These are phyloP conservation scores for Heteromyza rotundicornis DNA, from an alignment of 2,888 invertebrate species.

Conservation along the genomic window DNA sequence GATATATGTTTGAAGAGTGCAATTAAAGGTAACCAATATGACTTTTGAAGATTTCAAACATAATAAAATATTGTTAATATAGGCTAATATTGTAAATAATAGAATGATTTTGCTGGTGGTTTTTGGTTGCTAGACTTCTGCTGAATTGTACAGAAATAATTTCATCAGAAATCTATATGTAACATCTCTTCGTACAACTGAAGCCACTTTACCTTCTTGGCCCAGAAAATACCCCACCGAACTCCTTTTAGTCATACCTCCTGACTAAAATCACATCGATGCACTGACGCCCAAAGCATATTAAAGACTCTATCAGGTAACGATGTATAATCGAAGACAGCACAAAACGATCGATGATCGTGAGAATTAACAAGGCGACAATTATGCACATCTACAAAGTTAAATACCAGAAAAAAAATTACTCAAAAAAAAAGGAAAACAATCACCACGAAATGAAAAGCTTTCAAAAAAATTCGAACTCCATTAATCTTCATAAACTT, in stretches of 20 bases:
- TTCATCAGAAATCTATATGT: no score
- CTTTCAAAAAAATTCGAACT: slow-evolving; percentile 39
- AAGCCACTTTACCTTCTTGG: no score
- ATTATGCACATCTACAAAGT: slow-evolving; percentile 23
- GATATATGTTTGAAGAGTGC: no score
- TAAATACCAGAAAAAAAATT: background rate
- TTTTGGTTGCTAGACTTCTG: no score
- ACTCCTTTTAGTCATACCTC: no score
- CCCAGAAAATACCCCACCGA: no score
- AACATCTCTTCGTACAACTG: no score
- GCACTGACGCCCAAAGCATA: no score
- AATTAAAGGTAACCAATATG: no score
- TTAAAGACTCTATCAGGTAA: background rate
- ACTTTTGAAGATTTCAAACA: no score
- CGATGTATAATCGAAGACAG: slow-evolving; percentile 18
- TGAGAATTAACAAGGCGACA: slow-evolving; percentile 58
- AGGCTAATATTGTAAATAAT: background rate
- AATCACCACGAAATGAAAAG: slow-evolving; percentile 13
- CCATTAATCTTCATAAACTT: slow-evolving; percentile 60
- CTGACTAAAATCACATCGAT: no score
- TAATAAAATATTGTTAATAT: background rate
- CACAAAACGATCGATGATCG: slow-evolving; percentile 55
- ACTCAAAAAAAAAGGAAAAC: slow-evolving; percentile 15
- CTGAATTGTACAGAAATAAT: no score
- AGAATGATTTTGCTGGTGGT: background rate